Conservation (phyloP, 2,113 vertebrate species). For the Lampris incognitus region DNA sequence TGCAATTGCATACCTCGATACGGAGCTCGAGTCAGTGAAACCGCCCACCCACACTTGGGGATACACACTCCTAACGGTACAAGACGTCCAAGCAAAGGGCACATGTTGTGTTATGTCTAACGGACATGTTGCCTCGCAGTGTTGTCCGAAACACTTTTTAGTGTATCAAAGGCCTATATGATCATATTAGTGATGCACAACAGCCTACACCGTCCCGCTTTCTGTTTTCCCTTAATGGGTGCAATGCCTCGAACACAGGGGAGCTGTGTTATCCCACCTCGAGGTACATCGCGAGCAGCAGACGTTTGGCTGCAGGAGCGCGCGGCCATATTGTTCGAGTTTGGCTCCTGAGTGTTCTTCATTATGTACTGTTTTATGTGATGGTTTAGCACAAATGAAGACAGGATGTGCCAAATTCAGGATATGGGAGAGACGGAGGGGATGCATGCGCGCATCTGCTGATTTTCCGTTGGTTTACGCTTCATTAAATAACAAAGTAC, state of each 20-base stretch:
- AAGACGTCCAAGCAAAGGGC: no score
- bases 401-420: constrained; percentile 57
- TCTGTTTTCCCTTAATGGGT: constrained; percentile 32
- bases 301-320: constrained; percentile 40
- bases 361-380: constrained; percentile 67
- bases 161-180: constrained; percentile 7
- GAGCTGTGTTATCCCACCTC: constrained; percentile 37
- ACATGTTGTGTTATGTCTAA: neutral
- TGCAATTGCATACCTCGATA: no score
- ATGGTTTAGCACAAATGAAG: constrained; percentile 66
- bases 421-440: constrained; percentile 48
- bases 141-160: constrained; percentile 3
- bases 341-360: constrained; percentile 63
- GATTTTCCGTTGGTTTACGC: constrained; percentile 61
- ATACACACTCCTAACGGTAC: no score
- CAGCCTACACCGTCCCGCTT: neutral
- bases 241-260: constrained; percentile 14
- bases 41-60: no score
- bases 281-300: constrained; percentile 47
- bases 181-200: constrained; percentile 36
- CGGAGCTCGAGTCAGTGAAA: no score
- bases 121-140: neutral
- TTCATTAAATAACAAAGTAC: constrained; percentile 54
- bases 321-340: constrained; percentile 57
- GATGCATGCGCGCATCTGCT: constrained; percentile 36